Evolutionary conservation across 2,888 invertebrate genomes (phyloP).

Genomic region (Aphidoletes aphidimyza): DNA sequence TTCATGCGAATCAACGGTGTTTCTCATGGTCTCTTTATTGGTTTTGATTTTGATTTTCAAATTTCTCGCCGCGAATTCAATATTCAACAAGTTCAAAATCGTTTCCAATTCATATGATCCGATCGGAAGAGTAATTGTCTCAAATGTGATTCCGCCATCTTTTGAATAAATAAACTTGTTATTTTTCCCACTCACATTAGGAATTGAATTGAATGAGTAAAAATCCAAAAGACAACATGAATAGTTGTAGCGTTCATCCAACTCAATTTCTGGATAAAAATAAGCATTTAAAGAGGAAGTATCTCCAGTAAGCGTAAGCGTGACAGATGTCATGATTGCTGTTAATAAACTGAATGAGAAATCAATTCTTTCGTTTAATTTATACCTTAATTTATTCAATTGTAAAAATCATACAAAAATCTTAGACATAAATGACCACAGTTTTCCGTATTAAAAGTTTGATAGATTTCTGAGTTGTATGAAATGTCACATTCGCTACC

Average conservation of each 20-base stretch:
- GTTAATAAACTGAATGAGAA: background rate
- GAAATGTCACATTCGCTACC: constrained; percentile 25
- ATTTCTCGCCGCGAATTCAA: background rate
- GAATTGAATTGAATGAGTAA: background rate
- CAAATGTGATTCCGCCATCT: background rate
- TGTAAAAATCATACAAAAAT: constrained; percentile 58
- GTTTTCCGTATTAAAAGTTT: constrained; percentile 57
- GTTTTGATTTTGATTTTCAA: background rate
- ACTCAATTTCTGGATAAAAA: constrained; percentile 9
- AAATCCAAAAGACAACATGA: constrained; percentile 2
- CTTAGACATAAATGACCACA: constrained; percentile 61
- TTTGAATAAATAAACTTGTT: background rate
- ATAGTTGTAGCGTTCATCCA: background rate
- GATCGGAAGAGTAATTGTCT: background rate
- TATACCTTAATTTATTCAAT: background rate
- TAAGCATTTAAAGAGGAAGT: background rate
- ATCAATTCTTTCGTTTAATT: no score
- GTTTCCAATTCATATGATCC: background rate
- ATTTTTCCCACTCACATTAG: background rate
- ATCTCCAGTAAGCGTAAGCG: background rate
- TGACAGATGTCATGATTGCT: background rate
- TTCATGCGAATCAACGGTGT: background rate
- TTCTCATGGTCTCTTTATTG: background rate
- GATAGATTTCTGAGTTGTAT: background rate
- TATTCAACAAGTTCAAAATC: background rate